These are phyloP conservation scores for Ecliptopera silaceata DNA, from an alignment of 2,888 invertebrate species.

Conservation along the genomic window DNA sequence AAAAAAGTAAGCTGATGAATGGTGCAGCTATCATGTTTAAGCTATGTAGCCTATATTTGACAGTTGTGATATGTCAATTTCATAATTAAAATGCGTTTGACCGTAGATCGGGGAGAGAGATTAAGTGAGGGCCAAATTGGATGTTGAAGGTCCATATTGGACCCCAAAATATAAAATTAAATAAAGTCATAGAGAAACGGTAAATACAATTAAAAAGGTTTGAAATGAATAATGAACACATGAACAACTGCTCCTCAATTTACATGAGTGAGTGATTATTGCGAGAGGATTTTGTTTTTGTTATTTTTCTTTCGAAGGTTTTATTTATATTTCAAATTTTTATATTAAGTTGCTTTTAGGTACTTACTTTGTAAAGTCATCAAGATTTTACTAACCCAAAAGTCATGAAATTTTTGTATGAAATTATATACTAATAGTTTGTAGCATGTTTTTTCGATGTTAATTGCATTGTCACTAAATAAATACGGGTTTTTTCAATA, in stretches of 20 bases:
- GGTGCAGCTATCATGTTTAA: background rate
- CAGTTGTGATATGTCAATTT: constrained; percentile 78
- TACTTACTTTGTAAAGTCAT: no score
- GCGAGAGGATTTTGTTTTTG: background rate
- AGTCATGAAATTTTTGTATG: no score
- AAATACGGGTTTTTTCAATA: no score
- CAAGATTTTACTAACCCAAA: no score
- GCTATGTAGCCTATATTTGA: constrained; percentile 15
- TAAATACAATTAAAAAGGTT: constrained; percentile 71
- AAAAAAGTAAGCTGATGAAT: background rate
- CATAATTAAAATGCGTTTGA: constrained; percentile 82
- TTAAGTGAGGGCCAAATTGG: constrained; percentile 71
- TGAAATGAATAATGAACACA: constrained; percentile 59
- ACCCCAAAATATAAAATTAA: constrained; percentile 53
- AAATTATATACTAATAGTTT: no score
- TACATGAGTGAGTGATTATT: constrained; percentile 15
- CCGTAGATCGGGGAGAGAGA: constrained; percentile 66
- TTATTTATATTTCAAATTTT: no score
- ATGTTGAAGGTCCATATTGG: constrained; percentile 60
- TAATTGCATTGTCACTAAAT: no score
- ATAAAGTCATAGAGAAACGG: constrained; percentile 68
- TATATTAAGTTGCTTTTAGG: no score
- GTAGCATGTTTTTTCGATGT: no score
- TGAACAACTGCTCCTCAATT: constrained; percentile 35
- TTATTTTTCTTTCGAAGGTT: no score